Percentiles rank a stretch among this genome's conserved stretches.
Conservation (phyloP, 2,888 invertebrate species). For the Phyllotreta cruciferae region DNA sequence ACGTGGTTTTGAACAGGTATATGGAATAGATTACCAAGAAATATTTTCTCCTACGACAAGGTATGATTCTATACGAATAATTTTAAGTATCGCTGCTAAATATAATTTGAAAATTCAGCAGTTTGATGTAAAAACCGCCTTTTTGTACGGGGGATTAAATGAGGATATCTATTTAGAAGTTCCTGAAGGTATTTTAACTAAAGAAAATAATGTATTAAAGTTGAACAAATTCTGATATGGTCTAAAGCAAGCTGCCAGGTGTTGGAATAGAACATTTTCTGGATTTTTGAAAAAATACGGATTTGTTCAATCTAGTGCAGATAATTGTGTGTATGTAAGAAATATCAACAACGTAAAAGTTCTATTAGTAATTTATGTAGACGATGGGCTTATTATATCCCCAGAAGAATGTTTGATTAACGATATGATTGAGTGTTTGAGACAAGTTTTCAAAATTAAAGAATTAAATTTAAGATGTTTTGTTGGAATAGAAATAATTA, state of each 20-base stretch:
- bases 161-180: conserved; percentile 5
- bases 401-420: not conserved
- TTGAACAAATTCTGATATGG: conserved; percentile 19
- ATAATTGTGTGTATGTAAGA: conserved; percentile 20
- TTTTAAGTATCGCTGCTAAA: conserved; percentile 8
- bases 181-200: not conserved
- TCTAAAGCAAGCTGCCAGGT: conserved; percentile 8
- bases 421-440: not conserved
- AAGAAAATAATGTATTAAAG: not conserved
- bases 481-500: conserved; percentile 15
- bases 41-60: conserved; percentile 17
- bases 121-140: conserved; percentile 13
- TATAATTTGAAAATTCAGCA: conserved; percentile 7
- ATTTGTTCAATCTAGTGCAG: conserved; percentile 10
- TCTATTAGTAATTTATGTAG: conserved; percentile 21
- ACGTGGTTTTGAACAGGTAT: conserved; percentile 12
- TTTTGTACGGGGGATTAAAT: conserved; percentile 10
- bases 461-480: not conserved
- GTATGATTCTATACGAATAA: conserved; percentile 17
- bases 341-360: conserved; percentile 4
- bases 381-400: conserved; percentile 22
- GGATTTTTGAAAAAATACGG: conserved; percentile 8
- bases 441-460: not conserved
- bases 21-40: conserved; percentile 18
- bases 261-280: conserved; percentile 8